Percentiles rank a stretch among this genome's conserved stretches.
Evolutionary conservation across 2,113 vertebrate species (phyloP).

Genomic region (Eira barbara): DNA sequence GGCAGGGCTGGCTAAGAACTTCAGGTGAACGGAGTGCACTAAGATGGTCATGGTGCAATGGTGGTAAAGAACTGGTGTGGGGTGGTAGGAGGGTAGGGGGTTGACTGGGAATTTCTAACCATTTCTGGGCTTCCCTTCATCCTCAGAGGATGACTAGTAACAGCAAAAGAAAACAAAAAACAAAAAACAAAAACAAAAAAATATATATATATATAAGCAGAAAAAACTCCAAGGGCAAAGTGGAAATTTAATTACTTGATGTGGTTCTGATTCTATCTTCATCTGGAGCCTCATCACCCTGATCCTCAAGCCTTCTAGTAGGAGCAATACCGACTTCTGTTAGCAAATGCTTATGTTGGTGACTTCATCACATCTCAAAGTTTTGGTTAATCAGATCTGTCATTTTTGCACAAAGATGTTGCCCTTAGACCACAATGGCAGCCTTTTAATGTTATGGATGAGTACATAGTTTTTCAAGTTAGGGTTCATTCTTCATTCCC

Average conservation of each 20-base stretch:
- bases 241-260: slow-evolving; percentile 36
- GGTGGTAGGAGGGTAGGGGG: not conserved
- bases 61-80: not conserved
- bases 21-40: not conserved
- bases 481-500: not conserved
- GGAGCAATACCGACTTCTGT: not conserved
- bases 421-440: not conserved
- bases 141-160: not conserved
- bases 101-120: not conserved
- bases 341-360: not conserved
- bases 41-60: accelerated
- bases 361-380: not conserved
- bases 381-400: slow-evolving; percentile 40
- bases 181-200: no score
- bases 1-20: not conserved
- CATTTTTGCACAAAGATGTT: slow-evolving; percentile 29
- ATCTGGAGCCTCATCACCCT: not conserved
- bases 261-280: not conserved
- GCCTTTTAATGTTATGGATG: slow-evolving; percentile 36
- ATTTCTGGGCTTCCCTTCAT: not conserved
- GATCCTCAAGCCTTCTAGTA: not conserved
- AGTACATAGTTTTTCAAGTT: slow-evolving; percentile 3
- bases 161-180: not conserved
- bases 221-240: slow-evolving; percentile 36
- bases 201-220: not conserved